Evolutionary conservation across 1,140 invertebrate species (phyloP), one percentile per base, ranked within the genome.

Genomic region (Galendromus occidentalis): DNA sequence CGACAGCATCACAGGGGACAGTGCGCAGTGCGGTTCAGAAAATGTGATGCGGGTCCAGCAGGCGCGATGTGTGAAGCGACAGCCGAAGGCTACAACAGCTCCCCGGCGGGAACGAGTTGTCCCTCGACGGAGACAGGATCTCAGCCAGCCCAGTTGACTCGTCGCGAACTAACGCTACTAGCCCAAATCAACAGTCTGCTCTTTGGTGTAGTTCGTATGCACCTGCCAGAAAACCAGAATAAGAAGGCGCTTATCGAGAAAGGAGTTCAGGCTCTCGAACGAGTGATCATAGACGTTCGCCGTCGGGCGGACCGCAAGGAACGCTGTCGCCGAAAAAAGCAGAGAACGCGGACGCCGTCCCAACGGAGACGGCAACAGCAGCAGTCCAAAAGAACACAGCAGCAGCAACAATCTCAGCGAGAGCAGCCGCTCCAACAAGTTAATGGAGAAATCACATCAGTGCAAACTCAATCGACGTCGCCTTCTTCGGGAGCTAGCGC

Each of bases 1-100:
- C 33, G 33, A 39, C 4, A 9, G 4, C 33, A n/a, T n/a, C n/a
- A n/a, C n/a, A n/a, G n/a, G 33, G 33, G 33, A 39, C 33, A 39
- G 33, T 9, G 33, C 33, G 33, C 33, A 39, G 33, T 39, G 33
- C 33, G 9, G 33, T 39, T 39, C 33, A 39, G 33, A 39, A 33
- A 33, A 59, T 59, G 51, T 59, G 51, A 59, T 59, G 51, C 51
- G 14, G 25, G 51, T 59, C 51, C 51, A 25, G 51, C 51, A 25
- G 51, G 25, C 51, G 51, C 51, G 33, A 59, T 59, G 51, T 59
- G 51, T 33, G 51, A 59, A 33, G 51, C 51, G 51, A 59, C 51
- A 33, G 51, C 51, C 33, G 33, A 39, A 39, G 33, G 33, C 33
- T 39, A 39, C 33, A 39, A 39, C 33, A 39, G 33, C 33, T 39